Percentiles rank a stretch among this genome's conserved stretches.
phyloP scores from a whole-genome alignment of 2,113 vertebrate genomes.

The Indicator maculatus region DNA sequence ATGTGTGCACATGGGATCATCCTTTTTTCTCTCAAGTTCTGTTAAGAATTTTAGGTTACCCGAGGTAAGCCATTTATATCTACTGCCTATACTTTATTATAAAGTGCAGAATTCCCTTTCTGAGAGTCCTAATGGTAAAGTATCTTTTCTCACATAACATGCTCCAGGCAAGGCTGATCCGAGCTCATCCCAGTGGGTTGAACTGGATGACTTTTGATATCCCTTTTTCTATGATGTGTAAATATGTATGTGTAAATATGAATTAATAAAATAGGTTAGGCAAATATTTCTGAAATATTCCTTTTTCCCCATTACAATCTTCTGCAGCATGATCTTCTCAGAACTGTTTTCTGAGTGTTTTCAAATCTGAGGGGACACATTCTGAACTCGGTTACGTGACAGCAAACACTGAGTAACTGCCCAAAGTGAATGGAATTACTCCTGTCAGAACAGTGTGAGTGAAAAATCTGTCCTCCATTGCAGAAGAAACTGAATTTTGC shows the following conservation, averaged over 20 bases:
- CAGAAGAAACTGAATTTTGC: not conserved
- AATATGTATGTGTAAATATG: not conserved
- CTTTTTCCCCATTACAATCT: not conserved
- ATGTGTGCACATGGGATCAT: not conserved
- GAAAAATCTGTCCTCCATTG: not conserved
- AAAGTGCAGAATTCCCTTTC: constrained; percentile 1
- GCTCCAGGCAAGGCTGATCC: constrained; percentile 9
- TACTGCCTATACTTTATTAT: not conserved
- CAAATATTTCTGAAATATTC: not conserved
- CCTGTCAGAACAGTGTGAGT: not conserved
- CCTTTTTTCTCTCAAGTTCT: not conserved
- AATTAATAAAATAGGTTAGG: not conserved
- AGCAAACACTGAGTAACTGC: not conserved
- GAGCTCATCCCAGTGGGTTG: not conserved
- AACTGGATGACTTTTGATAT: not conserved
- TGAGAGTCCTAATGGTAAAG: not conserved
- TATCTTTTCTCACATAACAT: not conserved
- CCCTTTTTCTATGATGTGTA: not conserved
- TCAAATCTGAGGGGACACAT: not conserved
- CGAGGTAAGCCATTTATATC: not conserved
- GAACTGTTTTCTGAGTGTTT: not conserved
- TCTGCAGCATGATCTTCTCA: not conserved
- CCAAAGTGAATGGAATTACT: not conserved
- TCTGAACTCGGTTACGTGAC: not conserved
- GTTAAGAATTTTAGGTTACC: not conserved